Conservation (phyloP, 2,797 vertebrate species). For the Garrulus glandarius region DNA sequence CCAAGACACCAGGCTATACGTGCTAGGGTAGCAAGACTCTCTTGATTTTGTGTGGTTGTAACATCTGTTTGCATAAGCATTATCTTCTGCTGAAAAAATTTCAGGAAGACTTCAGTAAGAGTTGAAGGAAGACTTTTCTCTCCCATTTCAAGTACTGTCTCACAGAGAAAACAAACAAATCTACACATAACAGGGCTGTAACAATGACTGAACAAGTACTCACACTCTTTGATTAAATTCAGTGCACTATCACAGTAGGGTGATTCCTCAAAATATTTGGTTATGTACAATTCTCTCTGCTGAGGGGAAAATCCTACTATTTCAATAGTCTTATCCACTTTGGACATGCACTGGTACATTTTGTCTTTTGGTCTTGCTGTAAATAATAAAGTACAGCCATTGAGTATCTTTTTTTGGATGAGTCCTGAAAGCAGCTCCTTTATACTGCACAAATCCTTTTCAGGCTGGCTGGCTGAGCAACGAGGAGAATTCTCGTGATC, state of each 20-base stretch:
- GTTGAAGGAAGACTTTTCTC: constrained; percentile 76
- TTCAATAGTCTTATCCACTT: constrained; percentile 83
- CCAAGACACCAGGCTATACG: constrained; percentile 82
- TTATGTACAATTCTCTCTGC: constrained; percentile 78
- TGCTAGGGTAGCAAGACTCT: constrained; percentile 71
- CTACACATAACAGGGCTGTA: constrained; percentile 84
- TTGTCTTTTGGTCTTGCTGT: constrained; percentile 81
- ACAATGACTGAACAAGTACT: constrained; percentile 81
- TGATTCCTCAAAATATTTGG: constrained; percentile 74
- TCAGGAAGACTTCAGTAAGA: constrained; percentile 81
- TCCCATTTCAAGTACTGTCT: constrained; percentile 53
- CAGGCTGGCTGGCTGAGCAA: constrained; percentile 49
- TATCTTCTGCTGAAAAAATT: constrained; percentile 73
- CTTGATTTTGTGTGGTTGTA: neutral
- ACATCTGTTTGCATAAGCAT: neutral
- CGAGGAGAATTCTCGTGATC: constrained; percentile 78
- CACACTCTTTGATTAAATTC: constrained; percentile 66
- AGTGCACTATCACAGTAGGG: constrained; percentile 46
- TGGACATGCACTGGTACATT: constrained; percentile 78
- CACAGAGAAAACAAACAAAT: constrained; percentile 79
- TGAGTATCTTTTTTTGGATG: constrained; percentile 85
- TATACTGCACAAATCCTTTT: constrained; percentile 64
- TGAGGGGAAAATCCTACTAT: constrained; percentile 79
- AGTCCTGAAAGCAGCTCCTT: constrained; percentile 83
- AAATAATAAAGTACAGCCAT: constrained; percentile 85